phyloP scores from a whole-genome alignment of 2,797 vertebrate genomes.

The Gymnothorax reevesii region DNA sequence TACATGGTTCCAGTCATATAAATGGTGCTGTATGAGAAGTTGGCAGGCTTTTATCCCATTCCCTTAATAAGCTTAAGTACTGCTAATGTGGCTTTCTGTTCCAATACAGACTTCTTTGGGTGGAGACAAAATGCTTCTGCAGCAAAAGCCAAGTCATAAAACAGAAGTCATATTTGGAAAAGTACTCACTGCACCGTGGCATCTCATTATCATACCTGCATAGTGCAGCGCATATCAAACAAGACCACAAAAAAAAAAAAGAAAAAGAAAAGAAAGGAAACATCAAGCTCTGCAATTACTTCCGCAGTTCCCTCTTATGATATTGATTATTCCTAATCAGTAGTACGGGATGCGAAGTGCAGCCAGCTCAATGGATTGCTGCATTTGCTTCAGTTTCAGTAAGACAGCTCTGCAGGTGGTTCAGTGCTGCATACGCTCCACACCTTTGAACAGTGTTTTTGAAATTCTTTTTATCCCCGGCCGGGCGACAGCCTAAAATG shows the following conservation, averaged over 20 bases:
- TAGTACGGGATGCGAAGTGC: not conserved
- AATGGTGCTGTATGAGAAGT: not conserved
- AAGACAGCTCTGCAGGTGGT: not conserved
- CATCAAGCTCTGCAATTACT: not conserved
- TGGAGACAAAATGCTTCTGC: not conserved
- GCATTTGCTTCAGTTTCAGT: not conserved
- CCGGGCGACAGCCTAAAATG: too few relatives aligned
- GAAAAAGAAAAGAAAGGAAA: not conserved
- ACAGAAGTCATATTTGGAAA: not conserved
- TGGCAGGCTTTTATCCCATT: not conserved
- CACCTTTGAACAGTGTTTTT: not conserved
- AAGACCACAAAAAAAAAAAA: not conserved
- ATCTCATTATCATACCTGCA: not conserved
- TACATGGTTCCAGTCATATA: not conserved
- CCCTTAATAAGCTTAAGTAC: not conserved
- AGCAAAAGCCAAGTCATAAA: not conserved
- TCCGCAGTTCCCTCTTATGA: not conserved
- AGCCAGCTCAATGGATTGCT: not conserved
- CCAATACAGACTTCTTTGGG: not conserved
- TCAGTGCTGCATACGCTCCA: not conserved
- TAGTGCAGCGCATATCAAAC: not conserved
- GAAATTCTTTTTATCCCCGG: not conserved
- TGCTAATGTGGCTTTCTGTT: not conserved
- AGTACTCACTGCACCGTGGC: not conserved
- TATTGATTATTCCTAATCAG: not conserved